phyloP scores from a whole-genome alignment of 2,888 invertebrate species.

The Cepaea hortensis region DNA sequence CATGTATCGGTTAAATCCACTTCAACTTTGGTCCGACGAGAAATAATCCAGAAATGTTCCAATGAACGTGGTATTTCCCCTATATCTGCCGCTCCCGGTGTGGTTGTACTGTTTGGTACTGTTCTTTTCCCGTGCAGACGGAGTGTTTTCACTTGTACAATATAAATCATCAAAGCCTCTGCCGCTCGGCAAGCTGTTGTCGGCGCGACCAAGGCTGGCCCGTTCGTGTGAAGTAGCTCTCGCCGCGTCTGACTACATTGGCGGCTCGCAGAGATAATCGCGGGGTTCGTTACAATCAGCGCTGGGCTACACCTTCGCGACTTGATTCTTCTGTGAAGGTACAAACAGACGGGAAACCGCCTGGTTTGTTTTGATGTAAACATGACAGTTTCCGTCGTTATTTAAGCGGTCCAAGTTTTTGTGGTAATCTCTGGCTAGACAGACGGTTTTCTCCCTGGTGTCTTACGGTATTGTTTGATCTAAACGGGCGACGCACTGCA shows the following conservation, averaged over 20 bases:
- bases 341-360: not conserved
- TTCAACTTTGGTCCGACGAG: not conserved
- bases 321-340: conserved; percentile 5
- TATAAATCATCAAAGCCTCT: not conserved
- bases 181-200: conserved; percentile 6
- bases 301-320: not conserved
- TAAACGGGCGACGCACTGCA: no score
- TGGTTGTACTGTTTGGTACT: not conserved
- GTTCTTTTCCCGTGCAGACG: not conserved
- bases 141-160: not conserved
- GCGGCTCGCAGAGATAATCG: conserved; percentile 3
- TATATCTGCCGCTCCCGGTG: not conserved
- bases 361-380: not conserved
- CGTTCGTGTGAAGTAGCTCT: conserved; percentile 10
- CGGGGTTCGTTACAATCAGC: not conserved
- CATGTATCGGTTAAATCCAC: not conserved
- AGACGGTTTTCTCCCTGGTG: not conserved
- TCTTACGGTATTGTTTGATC: no score
- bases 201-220: not conserved
- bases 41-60: not conserved
- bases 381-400: not conserved
- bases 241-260: not conserved
- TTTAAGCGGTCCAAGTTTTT: not conserved
- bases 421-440: not conserved
- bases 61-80: not conserved